phyloP scores from a whole-genome alignment of 2,113 vertebrate genomes.

The Telmatochromis bifrenatus region DNA sequence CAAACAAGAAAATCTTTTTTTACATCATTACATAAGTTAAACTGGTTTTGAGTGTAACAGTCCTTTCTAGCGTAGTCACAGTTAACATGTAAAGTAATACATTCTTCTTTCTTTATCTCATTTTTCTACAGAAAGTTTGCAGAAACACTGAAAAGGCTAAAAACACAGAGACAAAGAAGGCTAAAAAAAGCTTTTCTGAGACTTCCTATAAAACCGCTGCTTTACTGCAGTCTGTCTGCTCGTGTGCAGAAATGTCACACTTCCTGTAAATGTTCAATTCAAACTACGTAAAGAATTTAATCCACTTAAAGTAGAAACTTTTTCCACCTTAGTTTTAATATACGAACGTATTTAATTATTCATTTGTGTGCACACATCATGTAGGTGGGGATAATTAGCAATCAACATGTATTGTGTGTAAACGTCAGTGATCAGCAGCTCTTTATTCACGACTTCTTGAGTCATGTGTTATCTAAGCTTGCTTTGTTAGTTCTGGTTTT shows the following conservation, averaged over 20 bases:
- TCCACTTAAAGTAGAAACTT: not conserved
- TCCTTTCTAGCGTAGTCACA: not conserved
- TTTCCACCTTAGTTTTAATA: not conserved
- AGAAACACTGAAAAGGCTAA: not conserved
- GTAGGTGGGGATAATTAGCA: not conserved
- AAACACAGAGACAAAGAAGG: not conserved
- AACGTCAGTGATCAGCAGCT: not conserved
- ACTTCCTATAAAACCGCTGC: not conserved
- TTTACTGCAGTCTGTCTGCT: not conserved
- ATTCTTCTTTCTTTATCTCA: not conserved
- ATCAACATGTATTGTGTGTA: not conserved
- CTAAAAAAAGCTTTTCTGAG: not conserved
- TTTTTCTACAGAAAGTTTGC: not conserved
- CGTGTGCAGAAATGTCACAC: not conserved
- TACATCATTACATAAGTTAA: not conserved
- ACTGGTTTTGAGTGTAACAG: not conserved
- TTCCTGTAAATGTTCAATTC: not conserved
- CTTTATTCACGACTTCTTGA: not conserved
- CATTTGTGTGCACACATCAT: not conserved
- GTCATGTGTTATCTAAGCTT: not conserved
- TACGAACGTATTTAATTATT: not conserved
- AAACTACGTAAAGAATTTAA: not conserved
- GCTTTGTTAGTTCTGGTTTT: not conserved
- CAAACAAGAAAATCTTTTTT: not conserved
- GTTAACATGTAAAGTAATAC: not conserved